phyloP scores from a whole-genome alignment of 2,888 invertebrate genomes.

The Salticus scenicus region DNA sequence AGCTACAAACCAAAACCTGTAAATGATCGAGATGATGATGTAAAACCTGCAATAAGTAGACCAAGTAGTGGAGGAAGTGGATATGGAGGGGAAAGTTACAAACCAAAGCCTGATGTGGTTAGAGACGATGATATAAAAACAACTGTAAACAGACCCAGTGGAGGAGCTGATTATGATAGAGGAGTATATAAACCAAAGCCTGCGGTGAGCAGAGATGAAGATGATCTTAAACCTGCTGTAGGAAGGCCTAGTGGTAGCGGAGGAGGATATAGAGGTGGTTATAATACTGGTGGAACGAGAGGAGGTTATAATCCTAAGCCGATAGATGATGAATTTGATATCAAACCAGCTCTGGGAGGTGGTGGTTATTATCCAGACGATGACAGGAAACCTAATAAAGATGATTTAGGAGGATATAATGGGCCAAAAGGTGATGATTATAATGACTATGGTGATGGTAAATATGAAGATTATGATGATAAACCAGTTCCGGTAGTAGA shows the following conservation, averaged over 20 bases:
- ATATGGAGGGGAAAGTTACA: neutral
- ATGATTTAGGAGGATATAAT: constrained; percentile 38
- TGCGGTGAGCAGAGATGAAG: neutral
- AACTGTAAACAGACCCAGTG: neutral
- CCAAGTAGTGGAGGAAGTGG: neutral
- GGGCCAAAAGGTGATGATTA: constrained; percentile 32
- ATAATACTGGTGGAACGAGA: neutral
- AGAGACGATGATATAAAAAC: neutral
- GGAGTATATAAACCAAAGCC: constrained; percentile 38
- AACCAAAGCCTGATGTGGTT: neutral
- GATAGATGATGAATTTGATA: neutral
- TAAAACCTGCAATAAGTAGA: constrained; percentile 1
- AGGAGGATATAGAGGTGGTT: neutral
- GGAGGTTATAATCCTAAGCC: constrained; percentile 22
- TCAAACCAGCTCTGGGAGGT: neutral
- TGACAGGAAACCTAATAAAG: neutral
- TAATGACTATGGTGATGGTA: neutral
- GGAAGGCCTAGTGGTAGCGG: constrained; percentile 12
- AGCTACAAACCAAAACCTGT: neutral
- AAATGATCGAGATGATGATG: constrained; percentile 7
- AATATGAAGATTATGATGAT: neutral
- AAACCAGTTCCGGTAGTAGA: constrained; percentile 27
- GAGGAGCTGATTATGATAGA: constrained; percentile 4
- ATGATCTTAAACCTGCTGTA: neutral
- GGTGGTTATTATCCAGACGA: constrained; percentile 10